Evolutionary conservation across 2,888 invertebrate genomes (phyloP).

Genomic region (Crioceris asparagi): DNA sequence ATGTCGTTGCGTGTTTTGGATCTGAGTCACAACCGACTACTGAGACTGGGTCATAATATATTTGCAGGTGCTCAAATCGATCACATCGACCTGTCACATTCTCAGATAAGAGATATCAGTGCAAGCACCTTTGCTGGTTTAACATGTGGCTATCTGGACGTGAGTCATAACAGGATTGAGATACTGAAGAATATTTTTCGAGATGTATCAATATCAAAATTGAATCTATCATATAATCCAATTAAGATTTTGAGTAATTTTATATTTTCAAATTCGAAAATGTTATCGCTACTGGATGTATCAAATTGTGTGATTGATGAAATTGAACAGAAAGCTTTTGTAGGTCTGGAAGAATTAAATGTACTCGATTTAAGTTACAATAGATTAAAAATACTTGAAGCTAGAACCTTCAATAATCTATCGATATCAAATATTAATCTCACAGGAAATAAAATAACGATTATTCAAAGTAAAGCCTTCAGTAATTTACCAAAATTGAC

Average conservation of each 20-base stretch:
- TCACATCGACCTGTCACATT: slow-evolving; percentile 7
- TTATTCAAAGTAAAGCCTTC: slow-evolving; percentile 7
- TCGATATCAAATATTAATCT: slow-evolving; percentile 2
- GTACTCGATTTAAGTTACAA: slow-evolving; percentile 7
- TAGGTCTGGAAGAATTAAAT: background rate
- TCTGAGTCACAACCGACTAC: slow-evolving; percentile 9
- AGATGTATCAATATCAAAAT: background rate
- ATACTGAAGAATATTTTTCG: slow-evolving; percentile 4
- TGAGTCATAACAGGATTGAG: slow-evolving; percentile 7
- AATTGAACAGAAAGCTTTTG: slow-evolving; percentile 9
- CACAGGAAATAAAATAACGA: slow-evolving; percentile 5
- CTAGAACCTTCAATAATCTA: slow-evolving; percentile 4
- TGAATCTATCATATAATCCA: slow-evolving; percentile 9
- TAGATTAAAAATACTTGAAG: background rate
- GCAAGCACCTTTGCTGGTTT: slow-evolving; percentile 4
- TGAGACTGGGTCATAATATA: slow-evolving; percentile 1
- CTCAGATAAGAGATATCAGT: slow-evolving; percentile 2
- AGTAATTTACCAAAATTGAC: slow-evolving; percentile 5
- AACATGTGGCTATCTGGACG: background rate
- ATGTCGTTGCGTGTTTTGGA: background rate
- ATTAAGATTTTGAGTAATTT: slow-evolving; percentile 3
- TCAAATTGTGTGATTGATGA: slow-evolving; percentile 7
- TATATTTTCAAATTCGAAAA: slow-evolving; percentile 4
- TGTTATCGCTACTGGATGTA: slow-evolving; percentile 1
- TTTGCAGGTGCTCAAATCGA: slow-evolving; percentile 3